Percentiles rank a stretch among this genome's conserved stretches.
Conservation (phyloP, 2,113 vertebrate species). For the Pardalotus punctatus region DNA sequence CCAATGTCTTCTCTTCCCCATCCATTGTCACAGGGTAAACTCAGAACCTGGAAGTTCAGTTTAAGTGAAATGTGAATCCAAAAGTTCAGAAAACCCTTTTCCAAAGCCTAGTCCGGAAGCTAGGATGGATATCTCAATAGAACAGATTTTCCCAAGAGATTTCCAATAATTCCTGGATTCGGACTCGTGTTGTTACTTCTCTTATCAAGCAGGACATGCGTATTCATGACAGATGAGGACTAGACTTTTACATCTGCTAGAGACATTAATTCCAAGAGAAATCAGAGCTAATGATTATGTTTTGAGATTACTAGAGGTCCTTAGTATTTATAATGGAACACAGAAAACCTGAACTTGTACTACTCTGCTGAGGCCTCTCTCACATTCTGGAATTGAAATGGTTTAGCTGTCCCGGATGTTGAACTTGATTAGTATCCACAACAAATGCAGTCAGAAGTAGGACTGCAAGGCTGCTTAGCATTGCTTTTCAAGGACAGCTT, state of each 20-base stretch:
- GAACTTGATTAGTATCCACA: background rate
- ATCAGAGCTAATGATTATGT: background rate
- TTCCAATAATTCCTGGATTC: conserved; percentile 35
- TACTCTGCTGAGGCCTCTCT: background rate
- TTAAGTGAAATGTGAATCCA: background rate
- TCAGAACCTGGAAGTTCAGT: background rate
- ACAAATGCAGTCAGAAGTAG: background rate
- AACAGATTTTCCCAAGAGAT: conserved; percentile 45
- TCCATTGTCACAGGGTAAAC: background rate
- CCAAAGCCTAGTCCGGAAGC: conserved; percentile 14
- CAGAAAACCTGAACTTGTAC: background rate
- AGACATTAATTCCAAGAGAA: background rate
- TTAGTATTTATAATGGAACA: background rate
- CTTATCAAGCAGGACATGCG: conserved; percentile 14
- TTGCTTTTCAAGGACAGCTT: conserved; percentile 48
- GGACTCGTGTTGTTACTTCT: background rate
- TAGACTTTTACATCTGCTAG: background rate
- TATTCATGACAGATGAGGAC: background rate
- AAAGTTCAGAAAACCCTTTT: conserved; percentile 1
- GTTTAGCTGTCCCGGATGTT: background rate
- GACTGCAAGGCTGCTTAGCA: background rate
- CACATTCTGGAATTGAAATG: background rate
- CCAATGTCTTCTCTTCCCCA: background rate
- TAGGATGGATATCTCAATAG: conserved; percentile 6
- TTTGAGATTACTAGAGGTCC: background rate